Evolutionary conservation across 1,140 invertebrate species (phyloP).

Genomic region (Heliconius eleuchia): DNA sequence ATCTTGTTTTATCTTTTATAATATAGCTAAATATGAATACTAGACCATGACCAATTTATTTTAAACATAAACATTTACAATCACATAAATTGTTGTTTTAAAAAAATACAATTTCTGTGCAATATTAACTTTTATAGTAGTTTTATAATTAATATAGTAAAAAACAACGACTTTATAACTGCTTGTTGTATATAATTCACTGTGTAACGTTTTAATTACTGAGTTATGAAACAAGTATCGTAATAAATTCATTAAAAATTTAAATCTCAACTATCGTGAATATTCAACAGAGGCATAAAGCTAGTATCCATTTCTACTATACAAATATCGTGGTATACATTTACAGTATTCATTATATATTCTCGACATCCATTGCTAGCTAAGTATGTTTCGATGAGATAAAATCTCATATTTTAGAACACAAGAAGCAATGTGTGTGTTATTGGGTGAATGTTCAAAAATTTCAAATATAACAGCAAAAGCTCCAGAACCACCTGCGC

Average conservation of each 20-base stretch:
- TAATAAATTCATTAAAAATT: slow-evolving; percentile 29
- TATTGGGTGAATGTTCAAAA: neutral
- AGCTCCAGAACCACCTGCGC: slow-evolving; percentile 37
- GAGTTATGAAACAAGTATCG: neutral
- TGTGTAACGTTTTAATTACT: slow-evolving; percentile 1
- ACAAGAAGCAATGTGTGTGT: slow-evolving; percentile 14
- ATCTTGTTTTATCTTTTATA: neutral
- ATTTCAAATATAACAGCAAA: neutral
- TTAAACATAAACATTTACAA: too few relatives aligned
- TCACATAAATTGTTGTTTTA: neutral
- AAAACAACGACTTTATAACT: neutral
- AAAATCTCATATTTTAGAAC: neutral
- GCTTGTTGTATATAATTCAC: slow-evolving; percentile 1
- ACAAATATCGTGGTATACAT: neutral
- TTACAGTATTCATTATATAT: too few relatives aligned
- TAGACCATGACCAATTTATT: neutral
- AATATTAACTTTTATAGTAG: neutral
- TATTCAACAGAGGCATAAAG: slow-evolving; percentile 29
- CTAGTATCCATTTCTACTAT: slow-evolving; percentile 17
- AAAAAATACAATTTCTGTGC: neutral
- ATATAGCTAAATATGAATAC: too few relatives aligned
- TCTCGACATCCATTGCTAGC: slow-evolving; percentile 3
- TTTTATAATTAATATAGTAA: neutral
- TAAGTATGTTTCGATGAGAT: neutral
- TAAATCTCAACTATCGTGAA: slow-evolving; percentile 30